A percentile compares a stretch with the other conserved stretches of the same genome.
phyloP scores from a whole-genome alignment of 2,797 vertebrate genomes.

The Spinus pinus region DNA sequence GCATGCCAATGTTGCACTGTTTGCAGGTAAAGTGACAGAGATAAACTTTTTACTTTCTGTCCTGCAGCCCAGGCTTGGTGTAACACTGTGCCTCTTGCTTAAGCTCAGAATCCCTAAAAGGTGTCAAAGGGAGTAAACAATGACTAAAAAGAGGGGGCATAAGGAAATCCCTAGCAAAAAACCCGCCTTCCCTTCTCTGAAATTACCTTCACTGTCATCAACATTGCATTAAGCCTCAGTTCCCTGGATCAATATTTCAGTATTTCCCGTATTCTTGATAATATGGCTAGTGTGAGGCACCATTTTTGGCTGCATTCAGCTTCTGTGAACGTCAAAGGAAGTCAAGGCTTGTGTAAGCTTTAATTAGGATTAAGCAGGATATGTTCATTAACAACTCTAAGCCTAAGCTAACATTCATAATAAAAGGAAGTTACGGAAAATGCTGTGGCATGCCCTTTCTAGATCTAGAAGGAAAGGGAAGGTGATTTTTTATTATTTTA shows the following conservation, averaged over 20 bases:
- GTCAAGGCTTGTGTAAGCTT: neutral
- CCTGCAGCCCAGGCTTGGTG: neutral
- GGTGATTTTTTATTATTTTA: neutral
- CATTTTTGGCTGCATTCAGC: neutral
- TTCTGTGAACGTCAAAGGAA: neutral
- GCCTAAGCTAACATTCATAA: neutral
- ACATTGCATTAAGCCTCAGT: neutral
- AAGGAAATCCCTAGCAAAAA: neutral
- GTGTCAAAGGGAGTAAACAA: neutral
- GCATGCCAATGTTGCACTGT: slow-evolving; percentile 95
- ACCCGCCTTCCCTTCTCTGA: neutral
- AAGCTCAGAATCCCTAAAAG: neutral
- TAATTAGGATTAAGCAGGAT: neutral
- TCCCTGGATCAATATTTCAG: neutral
- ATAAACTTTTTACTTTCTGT: neutral
- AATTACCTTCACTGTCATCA: neutral
- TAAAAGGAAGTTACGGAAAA: neutral
- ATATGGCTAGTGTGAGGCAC: neutral
- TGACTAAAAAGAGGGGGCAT: neutral
- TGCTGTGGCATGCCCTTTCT: neutral
- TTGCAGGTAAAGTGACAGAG: slow-evolving; percentile 83
- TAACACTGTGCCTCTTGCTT: neutral
- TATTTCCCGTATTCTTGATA: neutral
- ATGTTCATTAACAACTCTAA: neutral
- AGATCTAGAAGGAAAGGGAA: neutral